These are phyloP conservation scores for Microctonus brassicae DNA, from an alignment of 2,888 invertebrate genomes.

Conservation along the genomic window DNA sequence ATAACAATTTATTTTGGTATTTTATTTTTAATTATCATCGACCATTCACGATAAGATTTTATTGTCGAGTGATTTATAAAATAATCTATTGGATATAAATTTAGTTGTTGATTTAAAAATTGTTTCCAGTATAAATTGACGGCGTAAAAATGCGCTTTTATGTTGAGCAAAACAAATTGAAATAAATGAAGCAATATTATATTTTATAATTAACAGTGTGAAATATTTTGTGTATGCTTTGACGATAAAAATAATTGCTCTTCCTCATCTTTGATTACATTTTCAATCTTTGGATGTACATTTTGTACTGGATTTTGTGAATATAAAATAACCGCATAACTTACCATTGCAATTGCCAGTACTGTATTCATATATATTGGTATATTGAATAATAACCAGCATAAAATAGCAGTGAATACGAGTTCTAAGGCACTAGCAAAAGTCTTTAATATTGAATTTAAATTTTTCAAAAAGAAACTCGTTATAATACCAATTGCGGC, in stretches of 20 bases:
- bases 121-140: background rate
- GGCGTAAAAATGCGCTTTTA: background rate
- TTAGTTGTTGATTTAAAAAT: background rate
- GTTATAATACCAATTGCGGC: constrained; percentile 93
- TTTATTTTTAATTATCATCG: background rate
- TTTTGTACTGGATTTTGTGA: constrained; percentile 86
- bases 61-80: background rate
- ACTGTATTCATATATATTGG: constrained; percentile 86
- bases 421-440: constrained; percentile 95
- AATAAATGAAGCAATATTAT: background rate
- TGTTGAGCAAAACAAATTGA: background rate
- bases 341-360: constrained; percentile 85
- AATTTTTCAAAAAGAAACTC: constrained; percentile 90
- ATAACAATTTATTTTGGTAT: background rate
- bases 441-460: constrained; percentile 95
- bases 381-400: constrained; percentile 88
- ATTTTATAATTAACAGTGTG: background rate
- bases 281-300: constrained; percentile 39
- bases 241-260: background rate
- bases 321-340: constrained; percentile 87
- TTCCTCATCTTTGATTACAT: constrained; percentile 28
- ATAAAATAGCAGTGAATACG: constrained; percentile 89
- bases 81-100: background rate
- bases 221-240: background rate
- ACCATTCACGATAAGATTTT: background rate